Base-by-base conservation (phyloP, 2,113 vertebrate species). In the Turnix velox region DNA sequence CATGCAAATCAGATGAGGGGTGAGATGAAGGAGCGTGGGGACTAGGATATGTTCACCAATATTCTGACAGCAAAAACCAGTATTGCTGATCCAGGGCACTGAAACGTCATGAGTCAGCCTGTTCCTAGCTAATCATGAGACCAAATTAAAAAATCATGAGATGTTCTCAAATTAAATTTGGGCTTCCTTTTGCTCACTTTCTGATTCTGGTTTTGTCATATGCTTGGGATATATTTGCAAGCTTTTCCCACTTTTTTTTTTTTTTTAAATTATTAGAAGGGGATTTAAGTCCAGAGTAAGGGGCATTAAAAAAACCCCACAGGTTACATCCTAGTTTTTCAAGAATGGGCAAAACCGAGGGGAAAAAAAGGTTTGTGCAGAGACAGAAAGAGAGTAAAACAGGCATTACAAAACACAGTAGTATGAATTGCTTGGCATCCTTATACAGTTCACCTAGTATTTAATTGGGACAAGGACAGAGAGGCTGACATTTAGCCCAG, bases 131-230 rank as follows among this genome's bases (percentile, higher is more conserved):
- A 76, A 65, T 94, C 94, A 91, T 76, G 74, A 89, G 95, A 87
- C 84, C 84, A 71, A 93, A 92, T 91, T 31, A 91, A 94, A 96
- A 91, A 87, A 75, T 69, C 31, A 93, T 92, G 89, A 94, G 90
- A 30, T 83, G 58, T 75, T 95, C 69, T 84, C 67, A 52, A 67
- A 93, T 85, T 62, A 85, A 71, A 94, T 90, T 87, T 77, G 68
- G 67, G 39, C 51, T 95, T 90, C 75, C 55, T 91, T 88, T 82
- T 58, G 27, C 62, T 94, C 0, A 0, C 58, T 90, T 88, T 91
- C 75, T 62, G 58, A 68, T 85, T 82, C 90, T 68, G 62, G 7
- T 75, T 93, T 89, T 87, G 35, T 52, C 8, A 14, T 58, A 7
- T 73, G 74, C 57, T 67, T 78, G 25, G 31, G 30, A 39, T 45